Base-by-base conservation (phyloP, 2,113 vertebrate species). In the Siniperca knerii region DNA sequence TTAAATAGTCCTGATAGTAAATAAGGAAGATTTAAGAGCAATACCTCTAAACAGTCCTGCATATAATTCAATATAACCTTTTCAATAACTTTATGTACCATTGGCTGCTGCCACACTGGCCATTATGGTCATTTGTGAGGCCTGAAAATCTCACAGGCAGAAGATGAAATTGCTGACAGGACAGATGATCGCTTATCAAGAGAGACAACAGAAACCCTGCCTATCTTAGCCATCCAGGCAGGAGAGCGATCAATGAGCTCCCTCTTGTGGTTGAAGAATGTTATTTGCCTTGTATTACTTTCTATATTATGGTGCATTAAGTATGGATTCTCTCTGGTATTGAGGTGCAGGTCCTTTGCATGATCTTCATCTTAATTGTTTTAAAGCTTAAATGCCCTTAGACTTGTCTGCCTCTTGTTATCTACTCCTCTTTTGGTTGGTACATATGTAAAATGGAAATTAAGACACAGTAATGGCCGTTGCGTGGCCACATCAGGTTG, bases 251-350 rank as follows among this genome's bases (percentile, higher is more conserved):
- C 81, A 73, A 1, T 75, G 87, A 84, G 87, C 92, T 6, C 94
- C 93, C 93, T 89, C 95, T 89, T 23, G 92, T 95, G 95, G 92
- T 33, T 11, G 13, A 61, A 77, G 7, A 9, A 35, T 1, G 6
- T 23, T 25, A 84, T 33, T 60, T 20, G 4, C 4, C 15, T 66
- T 64, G 4, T 57, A 15, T 20, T 13, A 42, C 20, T 10, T 10
- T 15, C 25, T 55, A 2, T 40, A 15, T 16, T 2, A 16, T 37
- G 33, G 15, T 50, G 21, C 40, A 29, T 58, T 65, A 20, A 23
- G 33, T 60, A 12, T 40, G 33, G 46, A 68, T 54, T n/a, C 0
- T 64, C 46, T 55, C n/a, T 44, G 25, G 2, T 60, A 10, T 15
- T 48, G 42, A 72, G 13, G 13, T 64, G 35, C 73, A 62, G 37